These are phyloP conservation scores for Vultur gryphus DNA, from an alignment of 2,797 vertebrate species.

Conservation along the genomic window DNA sequence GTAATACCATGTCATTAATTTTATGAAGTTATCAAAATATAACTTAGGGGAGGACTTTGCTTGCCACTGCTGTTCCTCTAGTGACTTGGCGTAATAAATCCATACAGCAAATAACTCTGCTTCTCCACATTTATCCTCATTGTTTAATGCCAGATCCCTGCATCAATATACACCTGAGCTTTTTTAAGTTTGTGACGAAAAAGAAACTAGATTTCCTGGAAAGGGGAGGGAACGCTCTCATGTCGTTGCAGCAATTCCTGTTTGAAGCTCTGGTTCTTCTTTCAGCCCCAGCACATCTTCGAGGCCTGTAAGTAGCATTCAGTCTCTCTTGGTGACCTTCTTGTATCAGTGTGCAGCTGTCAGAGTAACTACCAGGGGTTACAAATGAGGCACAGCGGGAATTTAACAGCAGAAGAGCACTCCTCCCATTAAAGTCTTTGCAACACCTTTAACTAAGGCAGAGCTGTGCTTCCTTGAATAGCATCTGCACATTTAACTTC, in stretches of 20 bases:
- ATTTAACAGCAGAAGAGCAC: background rate
- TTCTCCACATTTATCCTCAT: background rate
- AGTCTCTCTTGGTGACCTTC: background rate
- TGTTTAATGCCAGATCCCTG: background rate
- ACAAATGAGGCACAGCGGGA: background rate
- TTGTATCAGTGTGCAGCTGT: background rate
- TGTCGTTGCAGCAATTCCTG: background rate
- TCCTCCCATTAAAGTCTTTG: background rate
- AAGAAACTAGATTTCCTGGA: background rate
- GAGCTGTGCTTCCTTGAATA: background rate
- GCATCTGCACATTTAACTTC: background rate
- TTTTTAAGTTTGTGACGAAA: background rate
- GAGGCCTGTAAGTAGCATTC: background rate
- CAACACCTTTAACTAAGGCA: background rate
- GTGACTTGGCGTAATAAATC: background rate
- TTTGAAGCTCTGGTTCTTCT: background rate
- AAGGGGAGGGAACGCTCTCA: background rate
- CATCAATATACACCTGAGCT: background rate
- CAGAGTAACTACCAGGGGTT: background rate
- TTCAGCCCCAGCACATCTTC: background rate
- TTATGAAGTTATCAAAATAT: background rate
- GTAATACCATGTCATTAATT: background rate
- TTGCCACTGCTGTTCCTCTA: background rate
- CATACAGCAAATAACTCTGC: background rate
- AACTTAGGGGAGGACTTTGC: background rate